A percentile compares a stretch with the other conserved stretches of the same genome.
Conservation (phyloP, 2,888 invertebrate genomes). For the Hirudinaria manillensis region DNA sequence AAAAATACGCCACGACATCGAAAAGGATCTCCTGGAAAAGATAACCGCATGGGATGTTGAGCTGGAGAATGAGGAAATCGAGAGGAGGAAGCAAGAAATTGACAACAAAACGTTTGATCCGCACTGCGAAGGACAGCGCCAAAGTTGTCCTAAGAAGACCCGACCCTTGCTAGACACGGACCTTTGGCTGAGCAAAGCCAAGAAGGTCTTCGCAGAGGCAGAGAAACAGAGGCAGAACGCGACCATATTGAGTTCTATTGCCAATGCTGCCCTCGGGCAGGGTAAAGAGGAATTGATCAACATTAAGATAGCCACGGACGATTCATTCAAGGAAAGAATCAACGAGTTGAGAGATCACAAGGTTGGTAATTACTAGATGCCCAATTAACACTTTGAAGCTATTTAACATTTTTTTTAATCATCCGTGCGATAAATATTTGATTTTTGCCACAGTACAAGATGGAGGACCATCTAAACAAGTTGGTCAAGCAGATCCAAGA, state of each 20-base stretch:
- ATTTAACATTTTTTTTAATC: not conserved
- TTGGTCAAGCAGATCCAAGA: conserved; percentile 27
- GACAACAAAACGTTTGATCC: conserved; percentile 20
- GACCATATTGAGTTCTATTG: conserved; percentile 13
- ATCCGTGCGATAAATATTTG: not conserved
- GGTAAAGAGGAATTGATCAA: conserved; percentile 25
- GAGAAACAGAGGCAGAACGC: conserved; percentile 29
- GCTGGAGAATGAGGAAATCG: conserved; percentile 16
- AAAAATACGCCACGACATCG: conserved; percentile 29
- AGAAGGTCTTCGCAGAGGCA: not conserved
- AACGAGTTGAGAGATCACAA: conserved; percentile 30
- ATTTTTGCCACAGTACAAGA: conserved; percentile 9
- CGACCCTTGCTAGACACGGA: not conserved
- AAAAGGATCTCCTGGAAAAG: conserved; percentile 20
- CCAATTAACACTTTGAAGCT: not conserved
- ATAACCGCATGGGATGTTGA: conserved; percentile 21
- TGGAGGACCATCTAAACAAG: conserved; percentile 28
- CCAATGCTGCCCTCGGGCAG: conserved; percentile 2
- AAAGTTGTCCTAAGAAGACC: not conserved
- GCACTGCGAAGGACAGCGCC: not conserved
- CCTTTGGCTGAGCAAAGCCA: conserved; percentile 5
- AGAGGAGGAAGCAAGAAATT: conserved; percentile 23
- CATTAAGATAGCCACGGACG: conserved; percentile 24
- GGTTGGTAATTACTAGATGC: not conserved
- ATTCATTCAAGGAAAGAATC: conserved; percentile 29